Percentiles rank a stretch among this genome's conserved stretches.
phyloP scores from a whole-genome alignment of 2,888 invertebrate genomes.

The Drosophila picticornis region DNA sequence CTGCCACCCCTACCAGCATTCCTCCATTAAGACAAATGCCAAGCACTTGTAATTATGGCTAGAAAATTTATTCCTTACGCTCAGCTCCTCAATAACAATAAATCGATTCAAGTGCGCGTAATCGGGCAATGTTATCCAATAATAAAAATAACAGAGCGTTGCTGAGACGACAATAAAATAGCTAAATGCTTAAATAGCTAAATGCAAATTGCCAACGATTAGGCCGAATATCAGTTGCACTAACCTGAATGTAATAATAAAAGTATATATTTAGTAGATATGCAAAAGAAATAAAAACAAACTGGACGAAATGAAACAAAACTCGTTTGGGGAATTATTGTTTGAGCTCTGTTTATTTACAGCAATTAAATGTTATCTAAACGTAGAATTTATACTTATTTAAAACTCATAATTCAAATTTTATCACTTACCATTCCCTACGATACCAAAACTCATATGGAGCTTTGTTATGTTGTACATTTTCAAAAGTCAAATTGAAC shows the following conservation, averaged over 20 bases:
- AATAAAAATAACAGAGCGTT: constrained; percentile 70
- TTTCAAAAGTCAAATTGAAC: background rate
- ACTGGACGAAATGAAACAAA: background rate
- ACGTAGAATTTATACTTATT: background rate
- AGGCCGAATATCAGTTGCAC: constrained; percentile 23
- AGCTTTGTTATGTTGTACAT: background rate
- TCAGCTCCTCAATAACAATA: constrained; percentile 69
- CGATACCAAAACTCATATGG: background rate
- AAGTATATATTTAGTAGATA: background rate
- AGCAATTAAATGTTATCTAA: background rate
- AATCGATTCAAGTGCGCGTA: constrained; percentile 78
- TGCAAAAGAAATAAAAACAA: background rate
- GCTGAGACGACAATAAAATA: constrained; percentile 57
- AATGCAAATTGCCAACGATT: background rate
- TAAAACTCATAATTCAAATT: background rate
- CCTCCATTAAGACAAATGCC: constrained; percentile 47
- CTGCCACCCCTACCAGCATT: background rate
- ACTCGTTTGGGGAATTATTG: background rate
- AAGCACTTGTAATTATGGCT: constrained; percentile 75
- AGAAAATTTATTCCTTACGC: constrained; percentile 51
- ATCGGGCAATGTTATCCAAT: constrained; percentile 75
- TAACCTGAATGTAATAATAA: background rate
- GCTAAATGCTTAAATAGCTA: constrained; percentile 11
- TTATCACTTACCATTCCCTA: background rate
- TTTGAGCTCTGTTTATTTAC: background rate